phyloP scores from a whole-genome alignment of 2,888 invertebrate genomes.

The Coenonympha arcania region DNA sequence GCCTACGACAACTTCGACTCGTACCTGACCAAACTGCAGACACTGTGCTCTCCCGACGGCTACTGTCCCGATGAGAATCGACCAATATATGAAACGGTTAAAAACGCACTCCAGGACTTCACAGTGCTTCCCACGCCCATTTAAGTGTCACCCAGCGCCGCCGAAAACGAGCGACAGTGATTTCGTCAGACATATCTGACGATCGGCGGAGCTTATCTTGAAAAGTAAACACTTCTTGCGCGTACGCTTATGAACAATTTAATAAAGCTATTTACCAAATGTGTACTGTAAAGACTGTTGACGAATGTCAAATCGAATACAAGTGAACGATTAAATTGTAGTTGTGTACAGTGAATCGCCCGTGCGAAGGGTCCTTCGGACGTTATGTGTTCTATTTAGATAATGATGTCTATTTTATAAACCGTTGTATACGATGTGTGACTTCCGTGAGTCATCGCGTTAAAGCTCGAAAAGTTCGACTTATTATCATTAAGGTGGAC shows the following conservation, averaged over 20 bases:
- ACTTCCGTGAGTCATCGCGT: slow-evolving; percentile 62
- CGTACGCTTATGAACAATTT: slow-evolving; percentile 21
- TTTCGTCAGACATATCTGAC: slow-evolving; percentile 31
- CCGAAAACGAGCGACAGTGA: slow-evolving; percentile 66
- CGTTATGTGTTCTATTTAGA: slow-evolving; percentile 53
- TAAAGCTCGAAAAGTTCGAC: slow-evolving; percentile 55
- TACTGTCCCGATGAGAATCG: slow-evolving; percentile 87
- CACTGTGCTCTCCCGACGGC: slow-evolving; percentile 88
- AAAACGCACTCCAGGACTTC: slow-evolving; percentile 93
- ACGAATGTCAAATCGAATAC: slow-evolving; percentile 27
- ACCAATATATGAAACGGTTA: slow-evolving; percentile 91
- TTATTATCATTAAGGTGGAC: slow-evolving; percentile 61
- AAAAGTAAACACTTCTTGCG: slow-evolving; percentile 22
- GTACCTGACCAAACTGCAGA: slow-evolving; percentile 92
- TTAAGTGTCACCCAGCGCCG: slow-evolving; percentile 77
- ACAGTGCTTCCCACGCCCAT: slow-evolving; percentile 91
- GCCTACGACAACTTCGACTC: slow-evolving; percentile 94
- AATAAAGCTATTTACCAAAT: slow-evolving; percentile 44
- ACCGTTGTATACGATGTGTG: slow-evolving; percentile 73
- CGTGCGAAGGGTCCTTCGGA: slow-evolving; percentile 30
- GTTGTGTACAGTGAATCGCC: slow-evolving; percentile 35
- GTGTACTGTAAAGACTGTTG: slow-evolving; percentile 34
- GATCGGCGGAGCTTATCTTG: slow-evolving; percentile 59
- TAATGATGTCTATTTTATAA: slow-evolving; percentile 66
- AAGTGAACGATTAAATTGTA: slow-evolving; percentile 28